Evolutionary conservation across 1,140 invertebrate species (phyloP).

Genomic region (Achroia grisella): DNA sequence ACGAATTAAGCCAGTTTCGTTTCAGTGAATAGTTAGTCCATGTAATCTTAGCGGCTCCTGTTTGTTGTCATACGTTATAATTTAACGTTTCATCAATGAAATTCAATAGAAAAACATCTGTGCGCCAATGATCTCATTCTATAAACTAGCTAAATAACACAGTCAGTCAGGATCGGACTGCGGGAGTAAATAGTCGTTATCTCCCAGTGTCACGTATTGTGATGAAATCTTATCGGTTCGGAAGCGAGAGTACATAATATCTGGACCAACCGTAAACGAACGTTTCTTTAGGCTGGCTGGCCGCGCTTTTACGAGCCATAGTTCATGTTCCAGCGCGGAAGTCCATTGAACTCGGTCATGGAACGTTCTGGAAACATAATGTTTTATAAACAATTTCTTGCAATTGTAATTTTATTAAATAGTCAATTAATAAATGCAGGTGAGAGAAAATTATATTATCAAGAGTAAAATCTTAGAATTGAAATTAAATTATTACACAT

Average conservation of each 20-base stretch:
- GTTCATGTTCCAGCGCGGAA: slow-evolving; percentile 18
- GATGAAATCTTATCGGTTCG: slow-evolving; percentile 39
- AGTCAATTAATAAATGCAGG: slow-evolving; percentile 1
- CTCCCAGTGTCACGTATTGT: slow-evolving; percentile 3
- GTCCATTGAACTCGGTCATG: slow-evolving; percentile 25
- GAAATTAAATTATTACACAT: no score
- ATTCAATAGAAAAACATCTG: slow-evolving; percentile 4
- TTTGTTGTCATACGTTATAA: not conserved
- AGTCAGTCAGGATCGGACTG: slow-evolving; percentile 5
- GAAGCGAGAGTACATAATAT: slow-evolving; percentile 31
- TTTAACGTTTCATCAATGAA: slow-evolving; percentile 5
- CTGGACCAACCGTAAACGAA: slow-evolving; percentile 26
- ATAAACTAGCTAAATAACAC: not conserved
- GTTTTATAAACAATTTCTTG: slow-evolving; percentile 3
- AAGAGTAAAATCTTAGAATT: no score
- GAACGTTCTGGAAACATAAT: slow-evolving; percentile 24
- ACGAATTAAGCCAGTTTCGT: no score
- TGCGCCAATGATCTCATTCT: slow-evolving; percentile 1
- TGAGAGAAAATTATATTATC: not conserved
- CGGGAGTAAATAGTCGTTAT: slow-evolving; percentile 11
- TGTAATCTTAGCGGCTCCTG: no score
- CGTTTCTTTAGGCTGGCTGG: slow-evolving; percentile 25
- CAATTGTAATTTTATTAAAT: slow-evolving; percentile 15
- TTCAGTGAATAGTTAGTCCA: no score
- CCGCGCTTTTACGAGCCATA: slow-evolving; percentile 19